phyloP scores from a whole-genome alignment of 35 echinoderm and acorn worm genomes.

The Amphiura filiformis region DNA sequence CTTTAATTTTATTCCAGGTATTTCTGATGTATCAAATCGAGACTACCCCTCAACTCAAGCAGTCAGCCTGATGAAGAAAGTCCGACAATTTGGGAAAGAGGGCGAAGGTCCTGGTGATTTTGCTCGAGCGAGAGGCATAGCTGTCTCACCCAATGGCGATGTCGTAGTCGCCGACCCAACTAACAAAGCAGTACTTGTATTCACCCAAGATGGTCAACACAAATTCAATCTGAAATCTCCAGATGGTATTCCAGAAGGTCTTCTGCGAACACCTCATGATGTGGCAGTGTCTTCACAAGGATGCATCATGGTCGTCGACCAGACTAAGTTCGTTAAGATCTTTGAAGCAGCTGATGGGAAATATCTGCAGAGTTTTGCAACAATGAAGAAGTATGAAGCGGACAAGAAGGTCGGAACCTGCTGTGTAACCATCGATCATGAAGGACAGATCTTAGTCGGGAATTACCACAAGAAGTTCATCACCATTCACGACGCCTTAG shows the following conservation, averaged over 20 bases:
- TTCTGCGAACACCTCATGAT: background rate
- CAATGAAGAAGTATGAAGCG: background rate
- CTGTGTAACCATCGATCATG: background rate
- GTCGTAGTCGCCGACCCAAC: background rate
- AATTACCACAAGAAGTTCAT: background rate
- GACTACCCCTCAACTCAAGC: background rate
- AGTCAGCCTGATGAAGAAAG: background rate
- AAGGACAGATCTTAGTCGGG: background rate
- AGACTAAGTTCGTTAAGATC: background rate
- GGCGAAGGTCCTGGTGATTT: background rate
- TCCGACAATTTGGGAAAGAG: background rate
- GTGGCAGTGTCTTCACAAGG: background rate
- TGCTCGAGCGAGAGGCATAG: background rate
- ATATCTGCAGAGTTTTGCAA: background rate
- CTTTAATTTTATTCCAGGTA: background rate
- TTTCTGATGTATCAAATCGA: background rate
- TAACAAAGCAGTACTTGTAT: background rate
- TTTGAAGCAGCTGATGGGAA: background rate
- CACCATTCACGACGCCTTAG: background rate
- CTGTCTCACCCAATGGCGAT: background rate
- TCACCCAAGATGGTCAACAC: background rate
- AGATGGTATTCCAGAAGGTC: background rate
- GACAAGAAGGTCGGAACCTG: background rate
- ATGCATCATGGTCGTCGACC: background rate
- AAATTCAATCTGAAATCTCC: background rate